Percentiles rank a stretch among this genome's conserved stretches.
These are phyloP conservation scores for Choreutis nemorana DNA, from an alignment of 2,888 invertebrate genomes.

Conservation along the genomic window DNA sequence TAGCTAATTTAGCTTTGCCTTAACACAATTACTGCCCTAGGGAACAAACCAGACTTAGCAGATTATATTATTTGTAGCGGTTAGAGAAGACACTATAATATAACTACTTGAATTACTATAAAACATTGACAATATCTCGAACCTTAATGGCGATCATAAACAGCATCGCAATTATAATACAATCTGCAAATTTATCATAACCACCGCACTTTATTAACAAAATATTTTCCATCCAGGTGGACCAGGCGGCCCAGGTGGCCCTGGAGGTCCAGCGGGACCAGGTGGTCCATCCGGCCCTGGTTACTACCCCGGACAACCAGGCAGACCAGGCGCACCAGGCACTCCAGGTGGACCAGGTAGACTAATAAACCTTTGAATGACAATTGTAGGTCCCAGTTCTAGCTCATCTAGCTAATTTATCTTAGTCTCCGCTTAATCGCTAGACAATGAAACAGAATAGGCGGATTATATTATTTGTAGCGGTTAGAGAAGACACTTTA, in stretches of 20 bases:
- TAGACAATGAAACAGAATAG: no score
- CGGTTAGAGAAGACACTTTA: no score
- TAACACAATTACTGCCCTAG: no score
- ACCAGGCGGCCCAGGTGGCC: constrained; percentile 17
- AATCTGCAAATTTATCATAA: constrained; percentile 3
- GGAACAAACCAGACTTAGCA: no score
- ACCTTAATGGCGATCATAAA: neutral
- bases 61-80: no score
- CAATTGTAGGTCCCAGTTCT: neutral
- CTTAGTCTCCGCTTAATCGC: no score
- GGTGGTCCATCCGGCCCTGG: constrained; percentile 22
- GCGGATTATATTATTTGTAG: neutral
- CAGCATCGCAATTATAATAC: constrained; percentile 1
- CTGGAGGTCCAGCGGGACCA: constrained; percentile 25
- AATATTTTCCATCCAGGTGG: constrained; percentile 5
- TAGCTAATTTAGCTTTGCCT: no score
- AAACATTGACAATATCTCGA: constrained; percentile 1
- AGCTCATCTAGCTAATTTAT: neutral
- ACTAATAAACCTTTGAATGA: neutral
- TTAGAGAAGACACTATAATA: no score
- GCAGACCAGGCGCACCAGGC: constrained; percentile 7
- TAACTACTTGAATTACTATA: constrained; percentile 1
- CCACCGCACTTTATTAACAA: constrained; percentile 5
- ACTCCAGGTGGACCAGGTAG: constrained; percentile 9
- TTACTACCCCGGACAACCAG: constrained; percentile 13